Percentiles rank a stretch among this genome's conserved stretches.
Evolutionary conservation across 37 sponge, comb jelly and placozoan genomes (phyloP).

Genomic region (Ianthella basta): DNA sequence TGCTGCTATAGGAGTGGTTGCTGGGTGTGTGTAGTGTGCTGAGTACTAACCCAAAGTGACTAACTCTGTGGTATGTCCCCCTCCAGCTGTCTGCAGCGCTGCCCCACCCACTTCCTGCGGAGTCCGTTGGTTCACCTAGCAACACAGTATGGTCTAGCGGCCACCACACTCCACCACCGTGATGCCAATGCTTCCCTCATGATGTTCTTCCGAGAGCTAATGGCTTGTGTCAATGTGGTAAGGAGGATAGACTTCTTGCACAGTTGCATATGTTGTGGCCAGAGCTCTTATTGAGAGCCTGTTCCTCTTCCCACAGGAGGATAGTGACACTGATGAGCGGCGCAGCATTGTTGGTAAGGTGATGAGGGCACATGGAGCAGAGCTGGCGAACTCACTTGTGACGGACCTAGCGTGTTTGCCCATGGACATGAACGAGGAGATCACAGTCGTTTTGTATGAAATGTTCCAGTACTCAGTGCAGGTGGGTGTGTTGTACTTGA

Average conservation of each 20-base stretch:
- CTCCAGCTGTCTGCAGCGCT: slow-evolving; percentile 72
- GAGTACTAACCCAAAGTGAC: not conserved
- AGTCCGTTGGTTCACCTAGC: slow-evolving; percentile 44
- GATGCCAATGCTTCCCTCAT: slow-evolving; percentile 82
- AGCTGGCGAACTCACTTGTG: slow-evolving; percentile 34
- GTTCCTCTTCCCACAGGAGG: not conserved
- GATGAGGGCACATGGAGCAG: slow-evolving; percentile 12
- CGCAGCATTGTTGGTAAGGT: not conserved
- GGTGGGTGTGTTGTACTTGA: slow-evolving; percentile 27
- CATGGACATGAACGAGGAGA: slow-evolving; percentile 64
- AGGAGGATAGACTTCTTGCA: not conserved
- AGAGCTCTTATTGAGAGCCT: not conserved
- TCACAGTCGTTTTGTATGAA: slow-evolving; percentile 71
- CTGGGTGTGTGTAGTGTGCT: not conserved
- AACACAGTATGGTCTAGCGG: slow-evolving; percentile 70
- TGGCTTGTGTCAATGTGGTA: slow-evolving; percentile 24
- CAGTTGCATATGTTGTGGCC: not conserved
- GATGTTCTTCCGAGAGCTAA: slow-evolving; percentile 81
- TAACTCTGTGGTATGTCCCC: not conserved
- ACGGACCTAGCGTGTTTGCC: slow-evolving; percentile 58
- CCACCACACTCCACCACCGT: slow-evolving; percentile 73
- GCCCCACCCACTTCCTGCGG: slow-evolving; percentile 58
- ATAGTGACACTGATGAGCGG: not conserved
- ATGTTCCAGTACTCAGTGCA: slow-evolving; percentile 48
- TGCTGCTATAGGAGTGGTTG: too few relatives aligned